These are phyloP conservation scores for Hecatera dysodea DNA, from an alignment of 2,888 invertebrate genomes.

Conservation along the genomic window DNA sequence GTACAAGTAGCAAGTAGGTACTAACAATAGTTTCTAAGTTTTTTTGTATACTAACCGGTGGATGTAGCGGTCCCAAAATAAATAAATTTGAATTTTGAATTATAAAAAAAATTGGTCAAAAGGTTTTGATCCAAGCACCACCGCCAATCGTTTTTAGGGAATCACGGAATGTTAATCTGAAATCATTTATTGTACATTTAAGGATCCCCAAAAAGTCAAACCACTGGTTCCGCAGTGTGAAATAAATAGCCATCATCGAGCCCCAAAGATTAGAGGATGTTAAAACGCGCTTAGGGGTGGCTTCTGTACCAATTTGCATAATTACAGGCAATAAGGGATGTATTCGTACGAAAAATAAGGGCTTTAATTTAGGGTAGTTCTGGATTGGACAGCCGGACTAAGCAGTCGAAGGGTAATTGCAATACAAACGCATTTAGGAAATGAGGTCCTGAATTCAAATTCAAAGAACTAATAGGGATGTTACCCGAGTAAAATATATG, in stretches of 20 bases:
- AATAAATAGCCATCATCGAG: constrained; percentile 47
- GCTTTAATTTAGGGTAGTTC: constrained; percentile 33
- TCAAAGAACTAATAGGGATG: too few relatives aligned
- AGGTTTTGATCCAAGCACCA: too few relatives aligned
- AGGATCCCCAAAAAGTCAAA: constrained; percentile 27
- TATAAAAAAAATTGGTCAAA: too few relatives aligned
- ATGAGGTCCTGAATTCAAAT: neutral
- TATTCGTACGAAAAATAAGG: constrained; percentile 51
- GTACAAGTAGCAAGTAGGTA: too few relatives aligned
- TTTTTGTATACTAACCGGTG: too few relatives aligned
- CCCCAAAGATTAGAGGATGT: constrained; percentile 51
- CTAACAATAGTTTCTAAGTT: too few relatives aligned
- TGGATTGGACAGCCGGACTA: constrained; percentile 30
- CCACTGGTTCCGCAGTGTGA: constrained; percentile 30
- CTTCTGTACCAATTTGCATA: constrained; percentile 53
- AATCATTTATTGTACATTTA: constrained; percentile 32
- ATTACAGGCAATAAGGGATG: constrained; percentile 47
- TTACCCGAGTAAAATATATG: too few relatives aligned
- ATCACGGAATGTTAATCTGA: constrained; percentile 17
- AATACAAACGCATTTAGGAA: neutral
- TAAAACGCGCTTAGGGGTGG: constrained; percentile 43
- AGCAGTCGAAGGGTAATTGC: neutral
- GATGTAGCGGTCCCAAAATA: too few relatives aligned
- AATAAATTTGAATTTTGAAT: too few relatives aligned
- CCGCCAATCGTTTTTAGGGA: neutral